These are phyloP conservation scores for Plagodis dolabraria DNA, from an alignment of 2,888 invertebrate species.

Conservation along the genomic window DNA sequence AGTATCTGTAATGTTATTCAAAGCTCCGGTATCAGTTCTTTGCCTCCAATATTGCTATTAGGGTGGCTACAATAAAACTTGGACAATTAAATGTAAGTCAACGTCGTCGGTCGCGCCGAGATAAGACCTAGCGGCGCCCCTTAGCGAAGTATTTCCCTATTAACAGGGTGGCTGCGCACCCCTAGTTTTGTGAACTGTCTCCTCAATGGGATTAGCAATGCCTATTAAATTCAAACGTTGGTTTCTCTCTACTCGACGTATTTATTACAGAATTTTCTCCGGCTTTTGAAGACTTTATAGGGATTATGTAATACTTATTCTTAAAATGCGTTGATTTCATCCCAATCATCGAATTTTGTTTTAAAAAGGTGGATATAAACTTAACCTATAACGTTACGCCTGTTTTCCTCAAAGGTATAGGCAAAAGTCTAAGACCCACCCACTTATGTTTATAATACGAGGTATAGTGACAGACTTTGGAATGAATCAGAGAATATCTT, in stretches of 20 bases:
- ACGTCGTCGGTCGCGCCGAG: slow-evolving; percentile 68
- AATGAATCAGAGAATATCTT: too few species aligned
- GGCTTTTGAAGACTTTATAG: slow-evolving; percentile 33
- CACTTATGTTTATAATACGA: too few species aligned
- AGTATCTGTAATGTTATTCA: slow-evolving; percentile 57
- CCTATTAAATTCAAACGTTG: slow-evolving; percentile 55
- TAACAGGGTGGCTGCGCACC: slow-evolving; percentile 67
- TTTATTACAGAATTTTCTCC: slow-evolving; percentile 42
- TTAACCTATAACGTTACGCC: too few species aligned
- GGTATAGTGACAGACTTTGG: too few species aligned
- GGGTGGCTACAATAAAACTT: slow-evolving; percentile 78
- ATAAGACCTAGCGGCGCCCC: slow-evolving; percentile 75
- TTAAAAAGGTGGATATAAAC: background rate
- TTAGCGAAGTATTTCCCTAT: slow-evolving; percentile 70
- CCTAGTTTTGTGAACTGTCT: slow-evolving; percentile 60
- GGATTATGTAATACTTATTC: slow-evolving; percentile 10
- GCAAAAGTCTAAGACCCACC: too few species aligned
- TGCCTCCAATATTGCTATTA: slow-evolving; percentile 71
- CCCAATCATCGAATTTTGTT: background rate
- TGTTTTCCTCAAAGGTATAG: too few species aligned
- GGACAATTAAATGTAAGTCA: slow-evolving; percentile 81
- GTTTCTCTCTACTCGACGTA: slow-evolving; percentile 40
- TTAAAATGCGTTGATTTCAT: background rate
- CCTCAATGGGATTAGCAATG: slow-evolving; percentile 58
- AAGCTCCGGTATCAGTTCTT: slow-evolving; percentile 60